Conservation (phyloP, 1,140 invertebrate genomes). For the Eumeta japonica region DNA sequence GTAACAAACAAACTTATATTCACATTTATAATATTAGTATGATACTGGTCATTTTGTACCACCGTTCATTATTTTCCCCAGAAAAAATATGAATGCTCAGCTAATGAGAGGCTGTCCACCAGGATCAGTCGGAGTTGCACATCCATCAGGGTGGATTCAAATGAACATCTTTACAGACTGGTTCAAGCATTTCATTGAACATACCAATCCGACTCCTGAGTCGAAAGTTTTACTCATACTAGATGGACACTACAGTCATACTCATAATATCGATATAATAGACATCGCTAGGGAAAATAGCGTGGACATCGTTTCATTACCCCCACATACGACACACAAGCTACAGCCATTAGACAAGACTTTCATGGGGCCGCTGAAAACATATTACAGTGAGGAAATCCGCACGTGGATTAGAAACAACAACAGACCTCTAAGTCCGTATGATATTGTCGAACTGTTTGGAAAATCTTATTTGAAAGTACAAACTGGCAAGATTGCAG, state of each 20-base stretch:
- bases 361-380: slow-evolving; percentile 49
- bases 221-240: slow-evolving; percentile 19
- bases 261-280: slow-evolving; percentile 24
- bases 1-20: no score
- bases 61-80: slow-evolving; percentile 27
- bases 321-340: slow-evolving; percentile 47
- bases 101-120: slow-evolving; percentile 25
- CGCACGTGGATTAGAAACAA: slow-evolving; percentile 31
- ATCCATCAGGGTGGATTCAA: slow-evolving; percentile 33
- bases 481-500: no score
- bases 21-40: no score
- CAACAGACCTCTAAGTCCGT: slow-evolving; percentile 18
- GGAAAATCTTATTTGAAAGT: neutral
- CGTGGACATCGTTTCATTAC: slow-evolving; percentile 36
- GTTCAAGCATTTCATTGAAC: slow-evolving; percentile 38
- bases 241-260: slow-evolving; percentile 22
- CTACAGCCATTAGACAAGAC: slow-evolving; percentile 50
- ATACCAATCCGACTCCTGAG: slow-evolving; percentile 17
- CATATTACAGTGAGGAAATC: slow-evolving; percentile 30
- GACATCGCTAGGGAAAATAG: slow-evolving; percentile 29
- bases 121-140: slow-evolving; percentile 23
- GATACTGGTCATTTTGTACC: slow-evolving; percentile 20
- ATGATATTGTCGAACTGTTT: slow-evolving; percentile 5
- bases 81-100: slow-evolving; percentile 30
- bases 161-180: slow-evolving; percentile 27